phyloP scores from a whole-genome alignment of 1,140 invertebrate genomes.

The Drosophila ogumai region DNA sequence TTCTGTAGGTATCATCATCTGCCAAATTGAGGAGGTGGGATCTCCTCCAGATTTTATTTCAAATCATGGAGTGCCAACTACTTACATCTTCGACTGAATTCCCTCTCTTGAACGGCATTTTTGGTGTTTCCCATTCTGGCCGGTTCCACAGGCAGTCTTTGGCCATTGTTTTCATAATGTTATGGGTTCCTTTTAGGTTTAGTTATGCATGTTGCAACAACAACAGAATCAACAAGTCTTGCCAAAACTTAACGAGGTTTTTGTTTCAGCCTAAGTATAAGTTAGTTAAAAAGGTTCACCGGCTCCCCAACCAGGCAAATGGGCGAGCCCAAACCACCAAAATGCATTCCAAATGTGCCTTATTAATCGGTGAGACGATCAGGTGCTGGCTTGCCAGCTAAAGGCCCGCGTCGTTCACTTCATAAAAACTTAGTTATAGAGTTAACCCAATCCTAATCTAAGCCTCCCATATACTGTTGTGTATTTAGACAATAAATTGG shows the following conservation, averaged over 20 bases:
- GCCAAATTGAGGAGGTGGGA: neutral
- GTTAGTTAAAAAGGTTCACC: slow-evolving; percentile 10
- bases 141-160: slow-evolving; percentile 4
- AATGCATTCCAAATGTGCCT: slow-evolving; percentile 84
- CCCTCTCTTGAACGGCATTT: neutral
- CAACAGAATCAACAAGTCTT: slow-evolving; percentile 84
- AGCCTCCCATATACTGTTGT: slow-evolving; percentile 67
- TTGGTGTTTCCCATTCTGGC: slow-evolving; percentile 8
- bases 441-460: neutral
- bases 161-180: slow-evolving; percentile 46
- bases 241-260: slow-evolving; percentile 73
- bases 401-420: neutral
- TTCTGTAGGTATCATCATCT: neutral
- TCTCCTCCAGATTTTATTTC: neutral
- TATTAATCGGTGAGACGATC: slow-evolving; percentile 26
- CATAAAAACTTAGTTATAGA: slow-evolving; percentile 19
- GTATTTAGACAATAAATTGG: slow-evolving; percentile 74
- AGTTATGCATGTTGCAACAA: slow-evolving; percentile 51
- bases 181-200: slow-evolving; percentile 73
- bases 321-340: slow-evolving; percentile 19
- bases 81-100: neutral
- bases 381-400: neutral
- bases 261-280: slow-evolving; percentile 45
- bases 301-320: neutral
- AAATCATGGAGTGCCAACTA: neutral